These are phyloP conservation scores for Poeciliopsis gracilis DNA, from an alignment of 2,797 vertebrate species.

Conservation along the genomic window DNA sequence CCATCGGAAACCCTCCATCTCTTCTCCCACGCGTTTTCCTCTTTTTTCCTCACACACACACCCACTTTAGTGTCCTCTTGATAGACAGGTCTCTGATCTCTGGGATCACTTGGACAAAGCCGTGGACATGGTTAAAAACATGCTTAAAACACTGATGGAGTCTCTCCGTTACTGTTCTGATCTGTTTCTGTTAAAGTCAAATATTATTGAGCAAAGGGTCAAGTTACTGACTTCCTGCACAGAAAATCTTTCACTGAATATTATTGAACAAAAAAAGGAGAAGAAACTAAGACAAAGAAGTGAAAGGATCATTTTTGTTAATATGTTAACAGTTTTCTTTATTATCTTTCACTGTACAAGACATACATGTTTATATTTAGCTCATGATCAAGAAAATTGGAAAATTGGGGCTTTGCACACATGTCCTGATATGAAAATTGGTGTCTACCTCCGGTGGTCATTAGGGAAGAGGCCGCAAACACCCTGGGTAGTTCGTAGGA, in stretches of 20 bases:
- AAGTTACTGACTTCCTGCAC: constrained; percentile 37
- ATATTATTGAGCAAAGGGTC: constrained; percentile 33
- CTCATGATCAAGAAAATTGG: background rate
- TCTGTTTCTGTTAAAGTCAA: constrained; percentile 42
- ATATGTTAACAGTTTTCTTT: background rate
- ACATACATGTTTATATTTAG: background rate
- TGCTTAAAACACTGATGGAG: constrained; percentile 57
- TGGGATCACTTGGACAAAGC: constrained; percentile 56
- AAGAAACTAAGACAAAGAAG: background rate
- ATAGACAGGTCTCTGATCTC: constrained; percentile 62
- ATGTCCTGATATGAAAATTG: background rate
- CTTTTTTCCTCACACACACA: constrained; percentile 20
- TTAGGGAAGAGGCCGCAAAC: background rate
- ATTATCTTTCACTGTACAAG: background rate
- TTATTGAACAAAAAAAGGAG: constrained; percentile 9
- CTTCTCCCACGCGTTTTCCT: constrained; percentile 19
- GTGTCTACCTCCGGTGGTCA: background rate
- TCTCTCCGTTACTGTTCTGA: constrained; percentile 55
- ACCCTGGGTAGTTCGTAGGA: background rate
- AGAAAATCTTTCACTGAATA: constrained; percentile 18
- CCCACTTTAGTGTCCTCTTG: constrained; percentile 57
- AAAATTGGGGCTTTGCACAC: background rate
- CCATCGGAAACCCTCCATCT: constrained; percentile 60
- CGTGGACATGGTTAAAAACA: constrained; percentile 60
- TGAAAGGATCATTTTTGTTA: background rate